Conservation (phyloP, 2,888 invertebrate genomes). For the Chloroclystis v-ata region DNA sequence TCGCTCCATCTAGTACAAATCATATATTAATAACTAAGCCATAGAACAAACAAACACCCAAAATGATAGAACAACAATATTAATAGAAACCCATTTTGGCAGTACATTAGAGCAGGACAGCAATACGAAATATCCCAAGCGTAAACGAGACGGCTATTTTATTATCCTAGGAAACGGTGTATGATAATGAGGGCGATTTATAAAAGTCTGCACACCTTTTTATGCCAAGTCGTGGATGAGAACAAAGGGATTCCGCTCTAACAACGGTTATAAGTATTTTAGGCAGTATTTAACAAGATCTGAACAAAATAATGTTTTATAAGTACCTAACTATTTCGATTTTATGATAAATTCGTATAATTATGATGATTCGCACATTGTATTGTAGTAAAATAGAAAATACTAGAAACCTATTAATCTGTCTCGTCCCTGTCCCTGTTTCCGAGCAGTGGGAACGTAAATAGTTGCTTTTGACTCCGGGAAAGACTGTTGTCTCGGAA, state of each 20-base stretch:
- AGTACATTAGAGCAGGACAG: slow-evolving; percentile 19
- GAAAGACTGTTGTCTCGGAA: too few species aligned
- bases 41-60: slow-evolving; percentile 19
- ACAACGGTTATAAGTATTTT: background rate
- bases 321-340: too few species aligned
- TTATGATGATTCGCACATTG: too few species aligned
- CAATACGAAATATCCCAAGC: slow-evolving; percentile 9
- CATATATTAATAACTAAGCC: background rate
- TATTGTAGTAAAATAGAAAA: too few species aligned
- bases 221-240: slow-evolving; percentile 14
- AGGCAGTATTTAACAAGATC: too few species aligned
- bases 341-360: too few species aligned
- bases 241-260: background rate
- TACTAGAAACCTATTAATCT: too few species aligned
- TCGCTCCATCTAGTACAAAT: too few species aligned
- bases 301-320: too few species aligned
- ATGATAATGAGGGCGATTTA: slow-evolving; percentile 38
- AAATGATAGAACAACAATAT: slow-evolving; percentile 19
- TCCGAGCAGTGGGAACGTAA: too few species aligned
- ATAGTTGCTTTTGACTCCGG: too few species aligned
- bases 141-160: slow-evolving; percentile 25
- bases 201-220: slow-evolving; percentile 34
- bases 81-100: background rate
- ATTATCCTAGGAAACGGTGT: slow-evolving; percentile 34
- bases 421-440: too few species aligned